Evolutionary conservation across 2,888 invertebrate species (phyloP).

Genomic region (Chrysina gloriosa): DNA sequence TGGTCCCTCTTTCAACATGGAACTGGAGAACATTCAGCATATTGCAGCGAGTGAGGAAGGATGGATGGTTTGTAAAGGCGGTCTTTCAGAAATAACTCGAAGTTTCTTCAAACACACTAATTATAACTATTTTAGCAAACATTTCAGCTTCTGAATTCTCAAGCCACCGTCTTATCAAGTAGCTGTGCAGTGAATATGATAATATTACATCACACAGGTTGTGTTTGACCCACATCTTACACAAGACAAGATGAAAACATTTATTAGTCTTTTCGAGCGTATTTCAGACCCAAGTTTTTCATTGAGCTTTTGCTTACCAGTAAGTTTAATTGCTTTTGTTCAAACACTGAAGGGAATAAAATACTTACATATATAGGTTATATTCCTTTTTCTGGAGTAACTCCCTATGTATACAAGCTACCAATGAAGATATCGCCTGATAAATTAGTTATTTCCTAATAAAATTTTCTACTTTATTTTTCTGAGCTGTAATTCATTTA

Average conservation of each 20-base stretch:
- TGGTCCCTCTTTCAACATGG: conserved; percentile 23
- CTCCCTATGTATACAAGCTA: too few species aligned
- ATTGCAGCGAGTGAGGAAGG: neutral
- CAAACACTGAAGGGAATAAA: too few species aligned
- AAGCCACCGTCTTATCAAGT: neutral
- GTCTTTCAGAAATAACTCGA: neutral
- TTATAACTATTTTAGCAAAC: conserved; percentile 4
- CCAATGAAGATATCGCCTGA: too few species aligned
- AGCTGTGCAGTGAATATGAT: neutral
- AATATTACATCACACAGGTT: neutral
- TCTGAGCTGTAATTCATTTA: too few species aligned
- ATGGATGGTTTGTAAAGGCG: conserved; percentile 2
- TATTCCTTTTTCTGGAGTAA: too few species aligned
- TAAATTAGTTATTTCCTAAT: too few species aligned
- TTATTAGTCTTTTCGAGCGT: too few species aligned
- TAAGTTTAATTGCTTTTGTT: too few species aligned
- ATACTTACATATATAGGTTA: too few species aligned
- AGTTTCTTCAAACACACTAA: conserved; percentile 27
- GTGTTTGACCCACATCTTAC: neutral
- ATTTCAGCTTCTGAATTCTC: neutral
- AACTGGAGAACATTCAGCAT: conserved; percentile 10
- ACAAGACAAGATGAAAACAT: neutral
- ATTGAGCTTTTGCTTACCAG: too few species aligned
- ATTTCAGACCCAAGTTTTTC: too few species aligned
- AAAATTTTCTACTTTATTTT: too few species aligned